These are phyloP conservation scores for Hormiphora californensis DNA, from an alignment of 37 sponge, comb jelly and placozoan species.

Conservation along the genomic window DNA sequence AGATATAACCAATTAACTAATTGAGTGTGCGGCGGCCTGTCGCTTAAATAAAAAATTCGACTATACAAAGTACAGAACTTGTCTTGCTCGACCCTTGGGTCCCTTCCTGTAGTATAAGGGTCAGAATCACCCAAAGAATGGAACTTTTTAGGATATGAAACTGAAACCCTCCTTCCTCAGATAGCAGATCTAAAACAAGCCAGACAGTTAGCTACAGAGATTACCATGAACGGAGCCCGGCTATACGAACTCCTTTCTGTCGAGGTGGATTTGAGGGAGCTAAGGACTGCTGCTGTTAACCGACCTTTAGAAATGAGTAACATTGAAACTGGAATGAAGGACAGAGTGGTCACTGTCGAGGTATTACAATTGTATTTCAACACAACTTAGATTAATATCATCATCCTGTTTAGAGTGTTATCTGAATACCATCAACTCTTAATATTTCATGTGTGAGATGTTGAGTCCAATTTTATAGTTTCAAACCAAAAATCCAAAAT, in stretches of 20 bases:
- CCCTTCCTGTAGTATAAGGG: too few species aligned
- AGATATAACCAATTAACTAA: too few species aligned
- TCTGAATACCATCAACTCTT: too few species aligned
- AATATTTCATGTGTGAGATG: not conserved
- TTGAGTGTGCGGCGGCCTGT: too few species aligned
- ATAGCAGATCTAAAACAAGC: slow-evolving; percentile 77
- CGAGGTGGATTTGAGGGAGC: slow-evolving; percentile 80
- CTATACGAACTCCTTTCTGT: slow-evolving; percentile 80
- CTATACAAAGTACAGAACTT: too few species aligned
- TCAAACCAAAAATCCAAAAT: not conserved
- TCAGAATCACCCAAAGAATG: too few species aligned
- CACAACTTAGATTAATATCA: too few species aligned
- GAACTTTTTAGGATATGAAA: not conserved
- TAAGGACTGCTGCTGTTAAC: slow-evolving; percentile 65
- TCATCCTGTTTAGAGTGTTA: too few species aligned
- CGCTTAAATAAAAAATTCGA: too few species aligned
- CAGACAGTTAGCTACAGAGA: slow-evolving; percentile 87
- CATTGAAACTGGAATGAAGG: slow-evolving; percentile 74
- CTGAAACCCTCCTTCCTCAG: slow-evolving; percentile 58
- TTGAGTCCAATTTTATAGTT: not conserved
- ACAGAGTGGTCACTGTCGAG: slow-evolving; percentile 64
- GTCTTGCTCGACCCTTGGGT: too few species aligned
- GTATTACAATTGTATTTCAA: slow-evolving; percentile 43
- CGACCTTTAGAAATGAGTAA: slow-evolving; percentile 72
- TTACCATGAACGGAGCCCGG: slow-evolving; percentile 82